Conservation (phyloP, 1,140 invertebrate species). For the Caenorhabditis briggsae region DNA sequence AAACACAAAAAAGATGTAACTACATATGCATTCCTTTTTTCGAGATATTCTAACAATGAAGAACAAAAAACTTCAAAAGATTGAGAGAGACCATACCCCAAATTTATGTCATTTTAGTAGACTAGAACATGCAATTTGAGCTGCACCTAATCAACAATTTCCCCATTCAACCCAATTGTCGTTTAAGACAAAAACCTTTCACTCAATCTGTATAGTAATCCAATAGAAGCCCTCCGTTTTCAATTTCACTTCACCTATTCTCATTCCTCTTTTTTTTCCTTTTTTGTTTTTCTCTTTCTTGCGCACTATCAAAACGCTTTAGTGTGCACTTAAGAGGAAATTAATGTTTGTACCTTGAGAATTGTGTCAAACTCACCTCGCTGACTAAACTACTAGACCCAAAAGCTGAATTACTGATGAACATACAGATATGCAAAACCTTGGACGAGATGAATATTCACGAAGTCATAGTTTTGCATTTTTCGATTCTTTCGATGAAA, state of each 20-base stretch:
- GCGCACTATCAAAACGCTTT: not conserved
- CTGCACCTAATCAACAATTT: conserved; percentile 21
- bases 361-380: not conserved
- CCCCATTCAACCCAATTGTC: not conserved
- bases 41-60: too few species aligned
- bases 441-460: not conserved
- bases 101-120: not conserved
- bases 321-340: not conserved
- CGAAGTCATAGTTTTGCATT: not conserved
- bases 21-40: too few species aligned
- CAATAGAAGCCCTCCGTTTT: conserved; percentile 34
- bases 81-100: not conserved
- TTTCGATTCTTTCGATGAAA: not conserved
- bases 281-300: not conserved
- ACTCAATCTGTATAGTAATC: conserved; percentile 54
- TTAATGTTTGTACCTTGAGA: conserved; percentile 20
- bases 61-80: not conserved
- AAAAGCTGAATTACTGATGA: conserved; percentile 6
- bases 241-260: conserved; percentile 51
- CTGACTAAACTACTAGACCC: not conserved
- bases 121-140: not conserved
- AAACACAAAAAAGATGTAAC: too few species aligned
- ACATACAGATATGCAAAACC: not conserved
- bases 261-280: not conserved
- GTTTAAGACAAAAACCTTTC: conserved; percentile 25